Percentiles rank a stretch among this genome's conserved stretches.
Conservation (phyloP, 2,113 vertebrate genomes). For the Shinisaurus crocodilurus region DNA sequence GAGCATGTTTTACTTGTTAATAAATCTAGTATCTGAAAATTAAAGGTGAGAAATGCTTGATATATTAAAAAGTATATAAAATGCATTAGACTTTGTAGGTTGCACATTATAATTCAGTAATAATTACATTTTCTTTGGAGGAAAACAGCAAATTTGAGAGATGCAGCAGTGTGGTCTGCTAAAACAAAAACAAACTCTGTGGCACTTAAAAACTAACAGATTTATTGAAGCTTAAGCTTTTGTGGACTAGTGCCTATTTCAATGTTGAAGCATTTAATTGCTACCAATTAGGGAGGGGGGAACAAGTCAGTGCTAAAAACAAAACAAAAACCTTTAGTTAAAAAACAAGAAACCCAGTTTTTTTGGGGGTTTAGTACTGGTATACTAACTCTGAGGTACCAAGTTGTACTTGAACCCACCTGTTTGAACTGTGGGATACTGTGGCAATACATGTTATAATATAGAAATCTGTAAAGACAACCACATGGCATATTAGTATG, state of each 20-base stretch:
- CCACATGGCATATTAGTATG: neutral
- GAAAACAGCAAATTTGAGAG: neutral
- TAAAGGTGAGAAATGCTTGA: neutral
- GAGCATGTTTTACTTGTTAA: neutral
- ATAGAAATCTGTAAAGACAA: slow-evolving; percentile 15
- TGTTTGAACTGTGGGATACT: fast-evolving
- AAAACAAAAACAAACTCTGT: neutral
- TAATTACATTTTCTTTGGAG: neutral
- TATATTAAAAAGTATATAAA: neutral
- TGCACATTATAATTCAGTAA: neutral
- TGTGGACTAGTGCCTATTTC: neutral
- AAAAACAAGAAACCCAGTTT: neutral
- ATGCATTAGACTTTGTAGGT: neutral
- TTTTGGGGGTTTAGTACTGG: neutral
- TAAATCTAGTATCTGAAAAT: neutral
- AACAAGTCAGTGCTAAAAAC: neutral
- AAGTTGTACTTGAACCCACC: neutral
- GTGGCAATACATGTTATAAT: neutral
- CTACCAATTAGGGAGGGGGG: neutral
- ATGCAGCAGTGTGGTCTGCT: neutral
- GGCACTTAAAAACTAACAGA: neutral
- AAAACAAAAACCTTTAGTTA: neutral
- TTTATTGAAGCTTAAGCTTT: neutral
- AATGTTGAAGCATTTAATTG: neutral
- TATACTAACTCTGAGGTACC: neutral